Conservation (phyloP, 2,888 invertebrate genomes). For the Habroteleia sp. region DNA sequence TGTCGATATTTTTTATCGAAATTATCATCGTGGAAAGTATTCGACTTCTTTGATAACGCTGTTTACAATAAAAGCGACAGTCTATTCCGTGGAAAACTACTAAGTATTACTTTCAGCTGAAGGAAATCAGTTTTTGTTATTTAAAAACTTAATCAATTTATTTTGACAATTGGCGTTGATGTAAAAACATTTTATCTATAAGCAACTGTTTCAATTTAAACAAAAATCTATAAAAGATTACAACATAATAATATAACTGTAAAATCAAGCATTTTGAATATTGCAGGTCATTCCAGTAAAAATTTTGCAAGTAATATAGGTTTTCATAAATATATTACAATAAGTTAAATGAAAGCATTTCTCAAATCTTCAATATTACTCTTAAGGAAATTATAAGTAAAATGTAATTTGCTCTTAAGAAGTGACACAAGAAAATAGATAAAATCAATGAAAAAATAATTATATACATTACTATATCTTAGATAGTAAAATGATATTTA, state of each 20-base stretch:
- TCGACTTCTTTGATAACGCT: conserved; percentile 50
- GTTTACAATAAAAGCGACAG: conserved; percentile 50
- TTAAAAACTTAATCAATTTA: neutral
- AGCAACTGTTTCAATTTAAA: conserved; percentile 5
- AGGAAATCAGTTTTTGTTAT: conserved; percentile 3
- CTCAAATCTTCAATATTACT: too few relatives aligned
- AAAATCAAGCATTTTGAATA: too few relatives aligned
- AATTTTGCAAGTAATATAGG: too few relatives aligned
- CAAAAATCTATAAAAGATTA: conserved; percentile 18
- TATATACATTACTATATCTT: too few relatives aligned
- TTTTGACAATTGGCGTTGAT: conserved; percentile 10
- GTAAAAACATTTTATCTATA: conserved; percentile 8
- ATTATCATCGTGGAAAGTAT: conserved; percentile 52
- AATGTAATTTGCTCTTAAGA: too few relatives aligned
- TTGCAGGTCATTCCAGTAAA: too few relatives aligned
- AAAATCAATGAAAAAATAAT: too few relatives aligned
- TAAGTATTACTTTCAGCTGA: conserved; percentile 19
- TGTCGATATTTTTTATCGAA: conserved; percentile 43
- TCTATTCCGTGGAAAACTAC: conserved; percentile 45
- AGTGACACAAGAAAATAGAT: too few relatives aligned
- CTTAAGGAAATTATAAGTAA: too few relatives aligned
- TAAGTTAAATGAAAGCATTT: too few relatives aligned
- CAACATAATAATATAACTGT: conserved; percentile 17
- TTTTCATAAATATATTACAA: too few relatives aligned
- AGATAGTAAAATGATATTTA: too few relatives aligned